Percentiles rank a stretch among this genome's conserved stretches.
Conservation (phyloP, 2,797 vertebrate genomes). For the Scolopax rusticola region DNA sequence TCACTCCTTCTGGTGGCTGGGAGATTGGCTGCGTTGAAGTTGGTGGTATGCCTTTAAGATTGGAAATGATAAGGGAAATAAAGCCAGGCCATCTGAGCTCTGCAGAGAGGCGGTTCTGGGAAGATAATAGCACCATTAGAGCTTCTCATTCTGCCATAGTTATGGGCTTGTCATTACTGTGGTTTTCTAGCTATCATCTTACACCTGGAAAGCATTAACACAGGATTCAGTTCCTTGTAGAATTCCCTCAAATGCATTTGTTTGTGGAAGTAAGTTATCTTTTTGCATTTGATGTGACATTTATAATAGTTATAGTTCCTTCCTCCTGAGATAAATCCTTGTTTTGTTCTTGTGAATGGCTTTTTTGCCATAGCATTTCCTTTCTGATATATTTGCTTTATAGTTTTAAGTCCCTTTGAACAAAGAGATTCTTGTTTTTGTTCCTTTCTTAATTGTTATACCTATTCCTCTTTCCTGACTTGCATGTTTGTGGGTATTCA, state of each 20-base stretch:
- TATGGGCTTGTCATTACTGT: neutral
- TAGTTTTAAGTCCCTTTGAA: conserved; percentile 6
- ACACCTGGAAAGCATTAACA: conserved; percentile 58
- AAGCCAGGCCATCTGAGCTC: neutral
- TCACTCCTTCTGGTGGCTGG: neutral
- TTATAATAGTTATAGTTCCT: conserved; percentile 12
- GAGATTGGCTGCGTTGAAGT: neutral
- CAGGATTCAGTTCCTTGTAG: conserved; percentile 14
- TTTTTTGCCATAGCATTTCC: conserved; percentile 22
- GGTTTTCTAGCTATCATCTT: conserved; percentile 49
- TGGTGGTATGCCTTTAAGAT: conserved; percentile 14
- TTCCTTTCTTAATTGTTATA: neutral
- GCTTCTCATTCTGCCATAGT: neutral
- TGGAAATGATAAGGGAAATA: neutral
- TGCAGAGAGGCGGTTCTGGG: neutral
- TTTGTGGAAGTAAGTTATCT: conserved; percentile 27
- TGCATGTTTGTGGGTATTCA: neutral
- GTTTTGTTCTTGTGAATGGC: neutral
- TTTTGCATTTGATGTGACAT: conserved; percentile 1
- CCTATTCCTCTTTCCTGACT: neutral
- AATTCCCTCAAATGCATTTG: conserved; percentile 31
- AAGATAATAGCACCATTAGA: conserved; percentile 3
- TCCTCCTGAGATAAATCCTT: conserved; percentile 7
- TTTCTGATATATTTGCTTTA: conserved; percentile 31
- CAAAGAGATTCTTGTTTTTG: neutral